phyloP scores from a whole-genome alignment of 1,140 invertebrate genomes.

The Solenopsis fugax region DNA sequence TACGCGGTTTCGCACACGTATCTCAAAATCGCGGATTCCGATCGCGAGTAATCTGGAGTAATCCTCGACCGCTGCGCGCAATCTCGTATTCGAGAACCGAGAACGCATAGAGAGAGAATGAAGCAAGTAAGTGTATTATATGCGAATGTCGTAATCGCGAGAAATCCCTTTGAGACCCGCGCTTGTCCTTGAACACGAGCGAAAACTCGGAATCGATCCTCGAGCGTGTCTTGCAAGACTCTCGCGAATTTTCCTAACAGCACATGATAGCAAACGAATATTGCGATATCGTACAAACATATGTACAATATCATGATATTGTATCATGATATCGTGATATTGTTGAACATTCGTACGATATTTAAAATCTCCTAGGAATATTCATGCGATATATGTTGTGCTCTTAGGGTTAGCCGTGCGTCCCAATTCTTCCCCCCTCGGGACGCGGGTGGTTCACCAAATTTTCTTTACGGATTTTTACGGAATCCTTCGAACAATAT shows the following conservation, averaged over 20 bases:
- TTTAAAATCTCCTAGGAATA: no score
- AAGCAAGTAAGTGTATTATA: no score
- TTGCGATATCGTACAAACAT: no score
- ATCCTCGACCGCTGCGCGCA: not conserved
- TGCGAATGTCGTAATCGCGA: not conserved
- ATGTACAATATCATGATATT: no score
- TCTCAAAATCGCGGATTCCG: constrained; percentile 11
- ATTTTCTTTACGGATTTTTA: constrained; percentile 31
- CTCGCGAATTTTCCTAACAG: no score
- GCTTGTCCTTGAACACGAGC: not conserved
- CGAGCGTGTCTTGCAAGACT: not conserved
- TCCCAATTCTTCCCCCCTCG: not conserved
- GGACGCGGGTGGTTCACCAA: not conserved
- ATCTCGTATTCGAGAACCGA: not conserved
- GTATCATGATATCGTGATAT: no score
- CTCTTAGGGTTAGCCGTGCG: no score
- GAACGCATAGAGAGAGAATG: not conserved
- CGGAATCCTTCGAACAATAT: constrained; percentile 40
- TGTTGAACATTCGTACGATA: no score
- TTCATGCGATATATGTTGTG: no score
- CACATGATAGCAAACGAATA: no score
- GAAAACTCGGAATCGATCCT: not conserved
- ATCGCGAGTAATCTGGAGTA: not conserved
- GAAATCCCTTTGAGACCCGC: not conserved
- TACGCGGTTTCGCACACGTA: not conserved